Base-by-base conservation (phyloP, 1,140 invertebrate species). In the Idris sp. region DNA sequence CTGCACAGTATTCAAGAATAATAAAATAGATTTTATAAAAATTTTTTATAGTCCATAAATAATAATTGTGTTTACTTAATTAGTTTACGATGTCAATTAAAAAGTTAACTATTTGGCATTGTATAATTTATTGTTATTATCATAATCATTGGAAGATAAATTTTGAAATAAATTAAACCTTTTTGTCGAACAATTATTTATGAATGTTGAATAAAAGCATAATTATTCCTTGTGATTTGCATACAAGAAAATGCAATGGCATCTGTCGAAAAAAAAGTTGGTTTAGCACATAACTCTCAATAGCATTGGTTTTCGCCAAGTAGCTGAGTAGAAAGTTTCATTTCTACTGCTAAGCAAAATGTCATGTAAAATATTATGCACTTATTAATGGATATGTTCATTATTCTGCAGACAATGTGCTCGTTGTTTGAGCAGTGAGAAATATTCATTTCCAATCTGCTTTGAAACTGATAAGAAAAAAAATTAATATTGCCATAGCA, bases 281-380 rank as follows among this genome's bases (percentile, higher is more conserved):
- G 13, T 13, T 46, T 46, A 5, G 15, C 41, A 28, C 14, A 10
- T 36, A 46, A 46, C n/a, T n/a, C 38, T 36, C 28, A 25, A 35
- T 18, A 31, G 2, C 54, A 11, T 2, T 10, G 25, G 10, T 43
- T 44, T 51, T 64, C 22, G 31, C 19, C 10, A 25, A 41, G 58
- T 33, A 38, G 11, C 28, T 5, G n/a, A n/a, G 26, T 53, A 30
- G 59, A 64, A 64, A 64, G 58, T n/a, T 61, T 4, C 9, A 25
- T 11, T 53, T 64, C 44, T 53, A 51, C n/a, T n/a, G n/a, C 10
- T 16, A 61, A 48, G 30, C 30, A 28, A 67, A 67, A 56, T 67
- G 51, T 48, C 62, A 67, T 13, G 41, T 44, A 54, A 54, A 53
- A 46, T 67, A 67, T 48, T 67, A 22, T 49, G 56, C 62, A 19